These are phyloP conservation scores for Myzus persicae DNA, from an alignment of 1,140 invertebrate genomes.

Conservation along the genomic window DNA sequence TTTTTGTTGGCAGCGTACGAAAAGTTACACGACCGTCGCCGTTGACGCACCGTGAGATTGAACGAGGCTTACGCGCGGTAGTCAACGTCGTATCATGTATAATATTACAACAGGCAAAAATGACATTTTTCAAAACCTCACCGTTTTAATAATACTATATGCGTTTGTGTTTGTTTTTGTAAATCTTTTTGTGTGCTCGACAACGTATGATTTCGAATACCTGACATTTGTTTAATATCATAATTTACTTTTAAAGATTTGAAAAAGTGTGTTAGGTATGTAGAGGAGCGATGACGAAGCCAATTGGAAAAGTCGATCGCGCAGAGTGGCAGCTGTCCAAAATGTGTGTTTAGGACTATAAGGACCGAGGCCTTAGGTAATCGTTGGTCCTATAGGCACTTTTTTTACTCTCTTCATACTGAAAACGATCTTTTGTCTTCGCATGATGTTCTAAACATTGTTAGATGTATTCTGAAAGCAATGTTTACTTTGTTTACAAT, in stretches of 20 bases:
- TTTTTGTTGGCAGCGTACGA: not conserved
- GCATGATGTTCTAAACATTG: not conserved
- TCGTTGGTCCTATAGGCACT: too few relatives aligned
- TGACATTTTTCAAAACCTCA: not conserved
- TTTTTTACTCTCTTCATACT: not conserved
- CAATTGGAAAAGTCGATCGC: not conserved
- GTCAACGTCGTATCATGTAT: not conserved
- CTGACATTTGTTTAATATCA: not conserved
- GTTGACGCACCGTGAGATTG: not conserved
- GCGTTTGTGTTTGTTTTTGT: not conserved
- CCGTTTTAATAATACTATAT: not conserved
- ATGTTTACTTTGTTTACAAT: not conserved
- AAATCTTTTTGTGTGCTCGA: not conserved
- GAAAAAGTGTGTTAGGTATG: not conserved
- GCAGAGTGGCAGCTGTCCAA: not conserved
- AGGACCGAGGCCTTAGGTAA: too few relatives aligned
- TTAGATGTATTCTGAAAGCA: not conserved
- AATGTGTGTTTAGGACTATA: not conserved
- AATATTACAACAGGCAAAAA: not conserved
- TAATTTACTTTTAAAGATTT: not conserved
- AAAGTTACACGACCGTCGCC: not conserved
- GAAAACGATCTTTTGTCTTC: not conserved
- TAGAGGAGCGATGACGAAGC: not conserved
- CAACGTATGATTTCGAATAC: not conserved
- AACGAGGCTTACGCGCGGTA: not conserved